Evolutionary conservation across 2,797 vertebrate species (phyloP).

Genomic region (Pachyuromys duprasi): DNA sequence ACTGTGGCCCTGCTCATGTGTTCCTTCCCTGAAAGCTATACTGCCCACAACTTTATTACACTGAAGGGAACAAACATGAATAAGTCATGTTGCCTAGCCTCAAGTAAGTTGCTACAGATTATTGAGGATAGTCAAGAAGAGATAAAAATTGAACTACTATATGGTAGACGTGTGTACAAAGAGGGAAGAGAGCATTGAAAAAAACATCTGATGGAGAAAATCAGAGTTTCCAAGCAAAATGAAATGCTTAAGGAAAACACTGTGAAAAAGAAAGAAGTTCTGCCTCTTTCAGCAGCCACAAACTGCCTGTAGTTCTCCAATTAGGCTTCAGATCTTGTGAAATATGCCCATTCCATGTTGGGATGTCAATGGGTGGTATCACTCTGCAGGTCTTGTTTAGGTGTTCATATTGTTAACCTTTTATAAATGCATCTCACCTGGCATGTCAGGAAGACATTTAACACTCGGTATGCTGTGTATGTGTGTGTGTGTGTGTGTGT

Average conservation of each 20-base stretch:
- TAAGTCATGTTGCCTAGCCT: background rate
- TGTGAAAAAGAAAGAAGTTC: background rate
- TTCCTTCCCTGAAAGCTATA: background rate
- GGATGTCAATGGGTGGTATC: background rate
- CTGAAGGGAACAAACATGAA: background rate
- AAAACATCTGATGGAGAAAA: background rate
- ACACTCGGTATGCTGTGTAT: no score
- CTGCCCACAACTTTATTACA: background rate
- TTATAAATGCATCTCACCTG: background rate
- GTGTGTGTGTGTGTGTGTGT: no score
- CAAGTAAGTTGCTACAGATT: background rate
- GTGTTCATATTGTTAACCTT: background rate
- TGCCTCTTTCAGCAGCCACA: background rate
- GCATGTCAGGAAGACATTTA: background rate
- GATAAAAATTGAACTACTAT: background rate
- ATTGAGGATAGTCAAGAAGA: background rate
- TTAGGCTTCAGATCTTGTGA: background rate
- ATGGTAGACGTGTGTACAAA: no score
- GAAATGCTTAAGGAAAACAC: background rate
- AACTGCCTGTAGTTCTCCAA: no score
- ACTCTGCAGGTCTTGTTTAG: background rate
- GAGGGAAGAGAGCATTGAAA: no score
- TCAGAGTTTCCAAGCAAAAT: background rate
- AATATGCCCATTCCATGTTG: background rate
- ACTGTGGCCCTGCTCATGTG: background rate